These are phyloP conservation scores for Acanthosepion esculentum DNA, from an alignment of 2,888 invertebrate genomes.

Conservation along the genomic window DNA sequence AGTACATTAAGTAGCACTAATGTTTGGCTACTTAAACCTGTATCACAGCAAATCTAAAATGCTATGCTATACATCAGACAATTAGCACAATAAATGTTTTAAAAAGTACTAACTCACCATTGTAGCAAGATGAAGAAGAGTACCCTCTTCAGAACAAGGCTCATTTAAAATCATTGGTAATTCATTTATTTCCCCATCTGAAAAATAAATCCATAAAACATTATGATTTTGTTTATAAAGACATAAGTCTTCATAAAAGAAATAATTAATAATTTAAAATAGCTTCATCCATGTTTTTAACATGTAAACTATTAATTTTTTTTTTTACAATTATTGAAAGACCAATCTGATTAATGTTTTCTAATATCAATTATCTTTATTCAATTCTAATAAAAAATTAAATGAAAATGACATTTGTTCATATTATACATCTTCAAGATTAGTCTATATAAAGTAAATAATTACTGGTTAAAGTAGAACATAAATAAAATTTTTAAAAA, in stretches of 20 bases:
- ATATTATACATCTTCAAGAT: no score
- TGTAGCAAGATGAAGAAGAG: slow-evolving; percentile 78
- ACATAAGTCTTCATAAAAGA: neutral
- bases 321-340: neutral
- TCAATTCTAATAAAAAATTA: no score
- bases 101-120: slow-evolving; percentile 74
- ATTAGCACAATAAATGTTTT: neutral
- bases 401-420: no score
- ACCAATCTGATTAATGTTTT: neutral
- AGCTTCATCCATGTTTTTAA: neutral
- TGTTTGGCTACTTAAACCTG: neutral
- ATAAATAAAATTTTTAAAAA: no score
- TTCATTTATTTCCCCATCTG: slow-evolving; percentile 53
- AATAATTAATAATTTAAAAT: neutral
- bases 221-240: neutral
- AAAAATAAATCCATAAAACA: slow-evolving; percentile 49
- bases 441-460: no score
- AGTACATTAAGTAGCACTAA: neutral
- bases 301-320: neutral
- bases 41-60: neutral
- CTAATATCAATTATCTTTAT: no score
- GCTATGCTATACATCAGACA: neutral
- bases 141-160: slow-evolving; percentile 76
- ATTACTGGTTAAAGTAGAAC: no score
- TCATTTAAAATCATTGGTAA: slow-evolving; percentile 75